Base-by-base conservation (phyloP, 2,888 invertebrate species). In the Callyntrura sp. region DNA sequence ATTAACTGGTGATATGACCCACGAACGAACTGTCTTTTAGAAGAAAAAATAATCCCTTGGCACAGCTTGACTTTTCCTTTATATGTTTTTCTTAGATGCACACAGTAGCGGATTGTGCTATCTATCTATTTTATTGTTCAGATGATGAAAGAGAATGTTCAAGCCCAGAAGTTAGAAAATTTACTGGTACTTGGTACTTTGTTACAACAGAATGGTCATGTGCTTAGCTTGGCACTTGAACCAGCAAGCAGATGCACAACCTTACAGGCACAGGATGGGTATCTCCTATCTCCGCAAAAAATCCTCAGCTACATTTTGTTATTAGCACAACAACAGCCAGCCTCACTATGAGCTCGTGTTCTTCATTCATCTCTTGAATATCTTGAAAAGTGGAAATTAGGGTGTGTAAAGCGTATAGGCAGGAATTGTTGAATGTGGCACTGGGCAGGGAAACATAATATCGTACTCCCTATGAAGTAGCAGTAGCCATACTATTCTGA, bases 31-130 rank as follows among this genome's bases (percentile, higher is more conserved):
- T 60, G 82, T 82, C 60, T 82, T 88, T 82, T 25, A 60, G 35
- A 55, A 11, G 60, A 70, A 81, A 81, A 78, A 48, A 85, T 65
- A 62, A 78, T 85, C 35, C 68, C 65, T 81, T 62, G 28, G 55
- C 88, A 57, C 87, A 88, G 88, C 88, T 73, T 81, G 87, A 87
- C 87, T 87, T 76, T 87, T 81, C 51, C 76, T 85, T 76, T 70
- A 70, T 45, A 78, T 87, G 43, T 43, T 68, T 73, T 65, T 23
- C 8, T 28, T 14, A 57, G 11, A 25, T 55, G 35, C 70, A 55
- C 28, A 45, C 20, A 45, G 62, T 60, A 65, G 65, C 35, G 55
- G 45, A 76, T 45, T 85, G 85, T 78, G 48, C 28, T 43, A 55
- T 55, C 45, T 84, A 35, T 43, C 20, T 35, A 84, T 35, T 35